Base-by-base conservation (phyloP, 1,140 invertebrate species). In the Ptiloglossa arizonensis region DNA sequence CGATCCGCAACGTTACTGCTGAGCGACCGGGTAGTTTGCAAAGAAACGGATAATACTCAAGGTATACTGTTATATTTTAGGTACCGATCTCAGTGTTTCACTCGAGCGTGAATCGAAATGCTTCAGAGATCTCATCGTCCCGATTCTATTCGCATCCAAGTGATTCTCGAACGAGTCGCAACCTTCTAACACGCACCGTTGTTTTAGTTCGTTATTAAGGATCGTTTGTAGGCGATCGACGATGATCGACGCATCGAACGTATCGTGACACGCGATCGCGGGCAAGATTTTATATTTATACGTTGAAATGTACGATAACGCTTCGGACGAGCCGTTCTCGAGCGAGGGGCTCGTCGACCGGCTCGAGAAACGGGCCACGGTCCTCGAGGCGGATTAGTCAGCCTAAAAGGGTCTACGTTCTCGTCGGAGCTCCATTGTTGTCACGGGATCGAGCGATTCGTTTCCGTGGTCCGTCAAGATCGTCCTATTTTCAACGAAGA, bases 61-160 rank as follows among this genome's bases (percentile, higher is more conserved):
- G 46, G 87, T 79, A 87, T 88, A 87, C 50, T 86, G 81, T 87
- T 89, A 89, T 87, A 90, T 90, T 89, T 89, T 88, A 90, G 79
- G 84, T 88, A 87, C 73, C 80, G 89, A 90, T 90, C 89, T 90
- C 87, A 89, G 63, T 89, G 85, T 90, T 85, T 85, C 73, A 74
- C 68, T 84, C 74, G 44, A 79, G 48, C 29, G 62, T 19, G 29
- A 66, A 22, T 56, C 38, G 67, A 35, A 81, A n/a, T 74, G 63
- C 44, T 85, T 57, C 48, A 72, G 54, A 80, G 73, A 85, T 85
- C 46, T 83, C 73, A 66, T 79, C 72, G 64, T 78, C 69, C 66
- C 50, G 22, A 59, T 57, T 54, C 13, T n/a, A 38, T 70, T 82
- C 71, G 80, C 70, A 56, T 74, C 38, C 63, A 73, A 56, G 24